phyloP scores from a whole-genome alignment of 1,140 invertebrate species.

The Leptinotarsa defecta region DNA sequence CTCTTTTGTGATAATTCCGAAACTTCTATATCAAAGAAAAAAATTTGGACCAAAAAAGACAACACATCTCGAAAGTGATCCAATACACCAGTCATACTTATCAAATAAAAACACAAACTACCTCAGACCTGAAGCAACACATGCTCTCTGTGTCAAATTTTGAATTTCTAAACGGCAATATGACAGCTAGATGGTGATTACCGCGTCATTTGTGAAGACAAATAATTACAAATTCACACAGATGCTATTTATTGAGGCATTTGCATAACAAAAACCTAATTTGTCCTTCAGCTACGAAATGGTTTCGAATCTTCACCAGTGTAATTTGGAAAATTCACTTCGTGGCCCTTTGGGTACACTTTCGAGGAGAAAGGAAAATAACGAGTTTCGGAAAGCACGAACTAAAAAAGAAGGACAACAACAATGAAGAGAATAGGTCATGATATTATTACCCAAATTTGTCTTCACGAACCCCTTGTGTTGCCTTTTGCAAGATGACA shows the following conservation, averaged over 20 bases:
- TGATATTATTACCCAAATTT: background rate
- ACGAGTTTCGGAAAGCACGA: background rate
- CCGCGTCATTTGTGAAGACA: background rate
- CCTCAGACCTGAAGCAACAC: background rate
- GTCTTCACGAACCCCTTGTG: background rate
- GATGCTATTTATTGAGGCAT: background rate
- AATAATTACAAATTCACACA: background rate
- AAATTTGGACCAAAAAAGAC: background rate
- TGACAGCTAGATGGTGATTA: constrained; percentile 2
- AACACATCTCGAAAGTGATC: background rate
- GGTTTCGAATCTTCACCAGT: no score
- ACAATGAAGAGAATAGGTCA: background rate
- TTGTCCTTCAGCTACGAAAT: background rate
- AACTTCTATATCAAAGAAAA: no score
- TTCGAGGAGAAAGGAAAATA: background rate
- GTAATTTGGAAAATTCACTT: background rate
- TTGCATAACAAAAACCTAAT: background rate
- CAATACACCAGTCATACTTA: background rate
- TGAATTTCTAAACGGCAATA: background rate
- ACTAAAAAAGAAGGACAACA: background rate
- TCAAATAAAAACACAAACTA: background rate
- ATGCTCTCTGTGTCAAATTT: background rate
- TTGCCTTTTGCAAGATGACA: background rate
- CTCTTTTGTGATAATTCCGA: no score
- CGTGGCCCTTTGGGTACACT: background rate